These are phyloP conservation scores for Zosterops lateralis DNA, from an alignment of 2,113 vertebrate genomes.

Conservation along the genomic window DNA sequence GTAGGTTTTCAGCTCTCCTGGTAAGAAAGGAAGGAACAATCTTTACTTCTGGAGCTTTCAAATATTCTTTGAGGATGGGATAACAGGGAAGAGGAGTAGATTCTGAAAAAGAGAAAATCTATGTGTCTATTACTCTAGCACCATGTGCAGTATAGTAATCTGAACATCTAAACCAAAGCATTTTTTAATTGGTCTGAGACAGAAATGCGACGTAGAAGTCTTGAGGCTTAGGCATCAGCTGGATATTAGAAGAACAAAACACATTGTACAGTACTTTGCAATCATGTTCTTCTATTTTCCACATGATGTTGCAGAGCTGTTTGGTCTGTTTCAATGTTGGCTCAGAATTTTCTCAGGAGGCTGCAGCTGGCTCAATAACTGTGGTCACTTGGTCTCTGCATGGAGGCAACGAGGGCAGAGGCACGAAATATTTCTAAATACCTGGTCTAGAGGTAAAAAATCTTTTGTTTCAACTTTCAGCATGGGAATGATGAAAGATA, in stretches of 20 bases:
- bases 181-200: background rate
- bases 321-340: background rate
- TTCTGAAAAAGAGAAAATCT: background rate
- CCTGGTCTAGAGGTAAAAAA: background rate
- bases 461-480: background rate
- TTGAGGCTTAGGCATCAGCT: background rate
- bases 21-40: background rate
- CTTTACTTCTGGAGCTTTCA: background rate
- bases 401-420: background rate
- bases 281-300: background rate
- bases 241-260: background rate
- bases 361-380: background rate
- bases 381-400: background rate
- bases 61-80: rapidly evolving
- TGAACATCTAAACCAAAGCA: background rate
- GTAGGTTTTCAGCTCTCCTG: background rate
- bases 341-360: background rate
- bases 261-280: background rate
- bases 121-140: background rate
- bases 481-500: background rate
- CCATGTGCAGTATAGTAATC: background rate
- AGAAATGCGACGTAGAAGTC: background rate
- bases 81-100: background rate
- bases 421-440: background rate
- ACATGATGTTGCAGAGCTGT: background rate